phyloP scores from a whole-genome alignment of 1,140 invertebrate species.

The Battus philenor region DNA sequence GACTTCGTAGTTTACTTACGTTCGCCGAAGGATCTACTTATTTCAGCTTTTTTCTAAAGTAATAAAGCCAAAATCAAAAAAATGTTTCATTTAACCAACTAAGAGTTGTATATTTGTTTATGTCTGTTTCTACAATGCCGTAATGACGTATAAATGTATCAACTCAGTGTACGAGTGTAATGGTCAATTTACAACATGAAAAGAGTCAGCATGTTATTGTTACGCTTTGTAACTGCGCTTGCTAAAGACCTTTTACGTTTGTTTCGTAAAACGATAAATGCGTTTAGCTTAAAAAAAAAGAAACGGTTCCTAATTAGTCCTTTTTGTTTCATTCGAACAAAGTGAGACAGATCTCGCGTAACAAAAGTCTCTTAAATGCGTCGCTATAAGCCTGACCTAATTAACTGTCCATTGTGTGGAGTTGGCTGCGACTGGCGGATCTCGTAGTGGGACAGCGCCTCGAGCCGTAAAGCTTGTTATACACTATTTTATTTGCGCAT shows the following conservation, averaged over 20 bases:
- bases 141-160: no score
- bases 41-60: no score
- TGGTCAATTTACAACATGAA: no score
- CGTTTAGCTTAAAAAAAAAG: conserved; percentile 12
- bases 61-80: no score
- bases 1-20: no score
- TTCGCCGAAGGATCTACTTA: no score
- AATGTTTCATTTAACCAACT: no score
- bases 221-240: no score
- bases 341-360: conserved; percentile 13
- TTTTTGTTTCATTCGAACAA: conserved; percentile 9
- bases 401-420: conserved; percentile 13
- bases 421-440: conserved; percentile 1
- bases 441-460: background rate
- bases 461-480: background rate
- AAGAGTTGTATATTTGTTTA: no score
- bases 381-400: conserved; percentile 7
- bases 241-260: background rate
- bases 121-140: no score
- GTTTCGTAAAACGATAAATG: conserved; percentile 2
- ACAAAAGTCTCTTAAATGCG: conserved; percentile 12
- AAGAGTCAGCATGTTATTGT: conserved; percentile 5
- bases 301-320: conserved; percentile 11
- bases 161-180: no score
- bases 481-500: background rate